Evolutionary conservation across 2,888 invertebrate species (phyloP).

Genomic region (Coenonympha glycerion): DNA sequence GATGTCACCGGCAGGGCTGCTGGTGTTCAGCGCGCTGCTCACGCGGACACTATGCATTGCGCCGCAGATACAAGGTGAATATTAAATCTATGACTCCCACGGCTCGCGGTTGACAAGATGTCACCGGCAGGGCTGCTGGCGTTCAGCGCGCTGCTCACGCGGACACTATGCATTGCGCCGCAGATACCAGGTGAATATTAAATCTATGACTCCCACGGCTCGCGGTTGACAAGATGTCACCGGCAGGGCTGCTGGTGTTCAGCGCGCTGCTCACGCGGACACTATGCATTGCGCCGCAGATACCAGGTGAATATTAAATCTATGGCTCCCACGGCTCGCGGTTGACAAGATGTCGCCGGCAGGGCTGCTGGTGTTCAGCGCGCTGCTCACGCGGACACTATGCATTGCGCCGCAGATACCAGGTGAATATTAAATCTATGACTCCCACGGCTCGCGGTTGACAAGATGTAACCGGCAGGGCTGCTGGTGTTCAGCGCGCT

Average conservation of each 20-base stretch:
- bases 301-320: slow-evolving; percentile 55
- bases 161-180: slow-evolving; percentile 64
- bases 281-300: slow-evolving; percentile 64
- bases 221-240: slow-evolving; percentile 62
- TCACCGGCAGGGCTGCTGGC: slow-evolving; percentile 57
- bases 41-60: slow-evolving; percentile 64
- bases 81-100: slow-evolving; percentile 51
- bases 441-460: slow-evolving; percentile 50
- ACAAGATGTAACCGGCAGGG: slow-evolving; percentile 62
- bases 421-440: slow-evolving; percentile 54
- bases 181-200: slow-evolving; percentile 57
- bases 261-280: slow-evolving; percentile 61
- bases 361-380: slow-evolving; percentile 60
- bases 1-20: slow-evolving; percentile 60
- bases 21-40: slow-evolving; percentile 63
- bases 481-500: slow-evolving; percentile 63
- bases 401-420: slow-evolving; percentile 66
- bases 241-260: slow-evolving; percentile 60
- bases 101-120: slow-evolving; percentile 59
- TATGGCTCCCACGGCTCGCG: slow-evolving; percentile 51
- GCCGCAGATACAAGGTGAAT: slow-evolving; percentile 61
- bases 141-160: slow-evolving; percentile 62
- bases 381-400: slow-evolving; percentile 59
- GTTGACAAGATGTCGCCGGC: slow-evolving; percentile 64
- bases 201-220: slow-evolving; percentile 51